Evolutionary conservation across 2,888 invertebrate genomes (phyloP).

Genomic region (Cybosia mesomella): DNA sequence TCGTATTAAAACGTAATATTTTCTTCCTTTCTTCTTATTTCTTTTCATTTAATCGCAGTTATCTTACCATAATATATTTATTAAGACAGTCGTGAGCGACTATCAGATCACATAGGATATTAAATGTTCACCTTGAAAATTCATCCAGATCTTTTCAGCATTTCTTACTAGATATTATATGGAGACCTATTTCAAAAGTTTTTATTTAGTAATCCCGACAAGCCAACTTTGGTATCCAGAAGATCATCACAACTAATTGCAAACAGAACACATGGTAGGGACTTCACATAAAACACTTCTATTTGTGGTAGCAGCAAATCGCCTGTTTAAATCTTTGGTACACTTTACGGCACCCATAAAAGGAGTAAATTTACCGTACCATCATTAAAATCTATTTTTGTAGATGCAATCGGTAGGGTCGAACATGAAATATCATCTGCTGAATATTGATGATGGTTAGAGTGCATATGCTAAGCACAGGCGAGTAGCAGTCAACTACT

Average conservation of each 20-base stretch:
- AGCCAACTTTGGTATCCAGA: background rate
- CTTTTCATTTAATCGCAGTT: too few species aligned
- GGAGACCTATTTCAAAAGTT: too few species aligned
- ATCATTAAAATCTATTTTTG: constrained; percentile 72
- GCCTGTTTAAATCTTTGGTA: constrained; percentile 75
- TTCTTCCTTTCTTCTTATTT: too few species aligned
- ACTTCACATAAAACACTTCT: constrained; percentile 51
- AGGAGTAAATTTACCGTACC: constrained; percentile 70
- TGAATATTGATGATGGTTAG: constrained; percentile 16
- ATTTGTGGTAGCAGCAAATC: constrained; percentile 76
- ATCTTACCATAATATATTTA: background rate
- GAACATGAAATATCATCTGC: constrained; percentile 33
- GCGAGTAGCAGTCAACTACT: background rate
- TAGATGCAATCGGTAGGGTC: constrained; percentile 46
- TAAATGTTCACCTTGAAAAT: too few species aligned
- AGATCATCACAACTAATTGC: background rate
- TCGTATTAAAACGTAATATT: too few species aligned
- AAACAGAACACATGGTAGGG: constrained; percentile 9
- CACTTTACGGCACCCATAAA: constrained; percentile 74
- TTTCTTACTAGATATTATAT: background rate
- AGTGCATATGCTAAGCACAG: background rate
- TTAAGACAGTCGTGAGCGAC: background rate
- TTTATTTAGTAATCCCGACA: background rate
- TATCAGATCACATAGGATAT: too few species aligned
- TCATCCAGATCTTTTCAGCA: background rate